Evolutionary conservation across 2,113 vertebrate species (phyloP).

Genomic region (Cynocephalus volans): DNA sequence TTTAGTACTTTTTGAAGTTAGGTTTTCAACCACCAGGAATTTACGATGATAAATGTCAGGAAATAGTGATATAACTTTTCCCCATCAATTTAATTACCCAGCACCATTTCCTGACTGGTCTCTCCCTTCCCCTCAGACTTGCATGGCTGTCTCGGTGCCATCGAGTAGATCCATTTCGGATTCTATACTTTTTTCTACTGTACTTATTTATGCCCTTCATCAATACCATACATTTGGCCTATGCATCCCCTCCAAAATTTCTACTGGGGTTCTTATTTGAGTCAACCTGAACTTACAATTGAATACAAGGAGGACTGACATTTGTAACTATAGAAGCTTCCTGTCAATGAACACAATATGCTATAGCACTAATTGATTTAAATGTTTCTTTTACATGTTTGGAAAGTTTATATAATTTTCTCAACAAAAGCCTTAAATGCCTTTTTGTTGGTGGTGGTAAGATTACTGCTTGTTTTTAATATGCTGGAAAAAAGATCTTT

Average conservation of each 20-base stretch:
- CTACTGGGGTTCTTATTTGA: not conserved
- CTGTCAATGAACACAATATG: not conserved
- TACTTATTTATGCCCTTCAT: not conserved
- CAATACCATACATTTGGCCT: not conserved
- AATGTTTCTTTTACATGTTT: not conserved
- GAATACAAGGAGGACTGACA: not conserved
- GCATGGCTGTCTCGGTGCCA: not conserved
- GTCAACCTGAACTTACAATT: not conserved
- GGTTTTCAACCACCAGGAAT: not conserved
- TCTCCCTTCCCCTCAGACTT: not conserved
- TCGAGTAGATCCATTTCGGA: too few relatives aligned
- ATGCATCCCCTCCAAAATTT: not conserved
- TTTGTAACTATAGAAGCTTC: not conserved
- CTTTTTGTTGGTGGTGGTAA: constrained; percentile 6
- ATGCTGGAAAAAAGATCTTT: not conserved
- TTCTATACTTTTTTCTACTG: not conserved
- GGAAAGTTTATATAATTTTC: constrained; percentile 5
- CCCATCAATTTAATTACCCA: not conserved
- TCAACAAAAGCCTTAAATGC: not conserved
- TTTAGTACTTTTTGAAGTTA: not conserved
- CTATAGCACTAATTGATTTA: not conserved
- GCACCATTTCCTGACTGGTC: not conserved
- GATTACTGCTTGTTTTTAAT: constrained; percentile 40
- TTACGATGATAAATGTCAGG: not conserved
- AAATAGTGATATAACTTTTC: not conserved